These are phyloP conservation scores for Steinernema feltiae DNA, from an alignment of 1,140 invertebrate species.

Conservation along the genomic window DNA sequence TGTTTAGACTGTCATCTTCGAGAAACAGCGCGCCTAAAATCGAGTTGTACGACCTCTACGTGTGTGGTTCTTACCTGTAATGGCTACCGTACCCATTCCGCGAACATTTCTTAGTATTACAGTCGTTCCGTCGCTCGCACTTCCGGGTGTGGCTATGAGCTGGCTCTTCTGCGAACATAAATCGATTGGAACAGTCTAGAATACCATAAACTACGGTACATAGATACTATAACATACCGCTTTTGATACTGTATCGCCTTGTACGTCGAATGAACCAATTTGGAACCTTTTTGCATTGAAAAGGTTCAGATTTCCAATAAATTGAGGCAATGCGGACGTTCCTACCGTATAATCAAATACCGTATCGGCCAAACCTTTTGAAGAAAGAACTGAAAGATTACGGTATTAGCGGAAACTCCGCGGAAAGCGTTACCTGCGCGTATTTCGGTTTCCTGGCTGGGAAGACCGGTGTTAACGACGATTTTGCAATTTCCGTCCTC, in stretches of 20 bases:
- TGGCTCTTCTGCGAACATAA: not conserved
- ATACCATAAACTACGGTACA: not conserved
- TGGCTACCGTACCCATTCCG: not conserved
- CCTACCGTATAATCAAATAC: not conserved
- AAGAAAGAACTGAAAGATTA: not conserved
- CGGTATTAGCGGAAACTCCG: not conserved
- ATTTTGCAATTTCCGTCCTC: not conserved
- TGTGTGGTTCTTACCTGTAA: not conserved
- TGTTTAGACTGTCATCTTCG: not conserved
- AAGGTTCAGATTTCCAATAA: not conserved
- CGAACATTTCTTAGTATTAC: not conserved
- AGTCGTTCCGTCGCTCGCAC: not conserved
- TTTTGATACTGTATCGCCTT: not conserved
- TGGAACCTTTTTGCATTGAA: not conserved
- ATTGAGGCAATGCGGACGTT: not conserved
- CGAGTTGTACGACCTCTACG: not conserved
- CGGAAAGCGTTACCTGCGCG: not conserved
- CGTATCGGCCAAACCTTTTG: not conserved
- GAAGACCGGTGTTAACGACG: not conserved
- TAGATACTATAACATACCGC: not conserved
- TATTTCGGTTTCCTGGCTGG: not conserved
- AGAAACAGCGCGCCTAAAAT: not conserved
- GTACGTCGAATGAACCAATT: not conserved
- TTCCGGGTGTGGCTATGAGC: not conserved
- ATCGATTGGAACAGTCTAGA: not conserved